Evolutionary conservation across 2,797 vertebrate species (phyloP).

Genomic region (Sebastes kiyomatsui): DNA sequence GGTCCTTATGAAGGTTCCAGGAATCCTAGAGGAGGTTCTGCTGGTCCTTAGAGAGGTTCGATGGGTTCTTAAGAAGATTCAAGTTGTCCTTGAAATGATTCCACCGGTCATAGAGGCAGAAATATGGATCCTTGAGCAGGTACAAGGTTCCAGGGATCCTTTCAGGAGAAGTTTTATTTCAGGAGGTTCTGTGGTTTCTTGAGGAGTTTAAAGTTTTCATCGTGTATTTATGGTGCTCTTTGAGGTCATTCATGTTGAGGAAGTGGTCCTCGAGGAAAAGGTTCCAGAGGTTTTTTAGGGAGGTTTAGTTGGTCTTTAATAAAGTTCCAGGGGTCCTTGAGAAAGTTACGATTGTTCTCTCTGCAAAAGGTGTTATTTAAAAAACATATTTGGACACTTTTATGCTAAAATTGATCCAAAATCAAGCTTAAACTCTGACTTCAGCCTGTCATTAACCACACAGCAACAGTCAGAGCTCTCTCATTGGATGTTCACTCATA

Average conservation of each 20-base stretch:
- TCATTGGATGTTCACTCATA: too few relatives aligned
- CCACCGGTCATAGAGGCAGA: background rate
- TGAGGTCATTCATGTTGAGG: background rate
- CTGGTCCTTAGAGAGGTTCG: background rate
- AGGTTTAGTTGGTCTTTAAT: too few relatives aligned
- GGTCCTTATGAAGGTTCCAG: too few relatives aligned
- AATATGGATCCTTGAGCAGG: background rate
- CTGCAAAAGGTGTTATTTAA: background rate
- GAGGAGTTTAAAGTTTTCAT: background rate
- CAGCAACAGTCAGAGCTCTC: too few relatives aligned
- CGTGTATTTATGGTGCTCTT: background rate
- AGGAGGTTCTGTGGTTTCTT: background rate
- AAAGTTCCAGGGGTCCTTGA: background rate
- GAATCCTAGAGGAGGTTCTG: background rate
- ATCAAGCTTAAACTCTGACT: background rate
- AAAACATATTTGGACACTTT: background rate
- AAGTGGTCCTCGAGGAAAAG: too few relatives aligned
- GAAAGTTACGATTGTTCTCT: background rate
- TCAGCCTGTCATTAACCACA: too few relatives aligned
- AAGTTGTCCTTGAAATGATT: background rate
- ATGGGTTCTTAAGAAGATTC: background rate
- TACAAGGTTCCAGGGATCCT: background rate
- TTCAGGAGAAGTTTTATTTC: background rate
- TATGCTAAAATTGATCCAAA: background rate
- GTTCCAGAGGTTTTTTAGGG: too few relatives aligned